Percentiles rank a stretch among this genome's conserved stretches.
phyloP scores from a whole-genome alignment of 1,140 invertebrate genomes.

The Pygmarrhopalites habei region DNA sequence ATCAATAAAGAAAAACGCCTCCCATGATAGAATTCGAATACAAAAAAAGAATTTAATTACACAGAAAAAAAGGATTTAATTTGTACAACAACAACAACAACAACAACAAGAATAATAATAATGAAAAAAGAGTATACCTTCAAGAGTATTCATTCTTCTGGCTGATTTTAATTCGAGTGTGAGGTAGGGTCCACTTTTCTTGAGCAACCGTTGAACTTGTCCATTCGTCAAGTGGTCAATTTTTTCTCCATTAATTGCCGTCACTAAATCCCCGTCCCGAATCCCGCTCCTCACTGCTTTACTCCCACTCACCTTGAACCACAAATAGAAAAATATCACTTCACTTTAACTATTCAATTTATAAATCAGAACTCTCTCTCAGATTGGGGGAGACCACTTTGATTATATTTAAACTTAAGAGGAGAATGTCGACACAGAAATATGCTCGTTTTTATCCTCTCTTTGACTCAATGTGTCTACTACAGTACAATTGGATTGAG shows the following conservation, averaged over 20 bases:
- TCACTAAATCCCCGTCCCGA: slow-evolving; percentile 69
- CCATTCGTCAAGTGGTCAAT: slow-evolving; percentile 63
- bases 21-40: no score
- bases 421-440: no score
- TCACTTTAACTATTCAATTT: background rate
- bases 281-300: slow-evolving; percentile 68
- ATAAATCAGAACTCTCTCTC: background rate
- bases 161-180: slow-evolving; percentile 53
- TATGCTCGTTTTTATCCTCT: no score
- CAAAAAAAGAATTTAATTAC: no score
- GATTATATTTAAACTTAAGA: background rate
- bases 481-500: no score
- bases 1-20: no score
- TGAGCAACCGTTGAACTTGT: slow-evolving; percentile 64
- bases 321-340: background rate
- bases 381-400: background rate
- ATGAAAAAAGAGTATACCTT: no score
- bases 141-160: slow-evolving; percentile 17
- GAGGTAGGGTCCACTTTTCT: slow-evolving; percentile 60
- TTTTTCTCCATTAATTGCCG: slow-evolving; percentile 64
- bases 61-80: no score
- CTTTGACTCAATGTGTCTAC: no score
- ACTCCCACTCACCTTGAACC: slow-evolving; percentile 66
- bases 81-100: no score
- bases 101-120: no score